Base-by-base conservation (phyloP, 2,888 invertebrate species). In the Nomada ferruginata region DNA sequence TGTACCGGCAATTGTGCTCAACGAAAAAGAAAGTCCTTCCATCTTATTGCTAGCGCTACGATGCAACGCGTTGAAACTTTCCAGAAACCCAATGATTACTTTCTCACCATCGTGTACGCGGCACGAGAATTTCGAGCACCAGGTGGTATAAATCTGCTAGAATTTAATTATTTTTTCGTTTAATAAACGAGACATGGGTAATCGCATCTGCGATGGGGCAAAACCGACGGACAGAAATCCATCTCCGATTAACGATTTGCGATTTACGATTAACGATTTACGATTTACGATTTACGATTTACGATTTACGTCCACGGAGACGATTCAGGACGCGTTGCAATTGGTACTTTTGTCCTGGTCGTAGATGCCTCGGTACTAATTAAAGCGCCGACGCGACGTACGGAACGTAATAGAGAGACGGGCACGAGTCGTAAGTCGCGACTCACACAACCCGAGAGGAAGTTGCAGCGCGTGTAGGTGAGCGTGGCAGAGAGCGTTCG, bases 311-410 rank as follows among this genome's bases (percentile, higher is more conserved):
- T 53, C 15, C 13, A 47, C 23, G 20, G 20, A 11, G 47, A 50
- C 57, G 65, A 66, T 59, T 42, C 42, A 59, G 23, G n/a, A 50
- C 57, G 61, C 59, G 52, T 42, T 13, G 65, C 65, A 44, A 60
- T n/a, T 23, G 70, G 18, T 52, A 53, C 65, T 66, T 70, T 55
- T 47, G 72, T 76, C 15, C 52, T 36, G 63, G 36, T 72, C 42
- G 70, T 29, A 55, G 70, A 42, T 65, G 64, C n/a, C 72, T n/a
- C 76, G 63, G 66, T 77, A 81, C 80, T 84, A 86, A 86, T 86
- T 86, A 86, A 86, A 79, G 73, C 74, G 69, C 47, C 60, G 50
- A 60, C 70, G 73, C 60, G 50, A 36, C 70, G 73, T 57, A 69
- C 68, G 36, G 60, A 75, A 64, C 63, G 68, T 76, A 78, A 78